Base-by-base conservation (phyloP, 92 coral and sea anemone genomes). In the Phenganax marumi region DNA sequence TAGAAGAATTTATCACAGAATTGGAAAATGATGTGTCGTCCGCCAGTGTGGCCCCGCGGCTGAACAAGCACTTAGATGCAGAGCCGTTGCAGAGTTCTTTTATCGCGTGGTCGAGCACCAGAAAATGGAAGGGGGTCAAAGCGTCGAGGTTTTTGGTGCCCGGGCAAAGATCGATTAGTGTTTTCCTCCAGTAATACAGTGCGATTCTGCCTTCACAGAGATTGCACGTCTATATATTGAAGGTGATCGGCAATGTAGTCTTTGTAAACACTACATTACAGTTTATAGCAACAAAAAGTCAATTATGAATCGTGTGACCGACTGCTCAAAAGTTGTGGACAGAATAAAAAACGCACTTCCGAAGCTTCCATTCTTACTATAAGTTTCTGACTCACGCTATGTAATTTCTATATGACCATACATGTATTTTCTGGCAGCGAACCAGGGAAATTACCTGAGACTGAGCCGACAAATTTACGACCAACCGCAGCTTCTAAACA, bases 41-140 rank as follows among this genome's bases (percentile, higher is more conserved):
- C 24, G 0, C 76, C 6, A 48, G 76, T 12, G 55, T 71, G 46
- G 46, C 56, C 49, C 57, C 76, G 8, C n/a, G 66, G 10, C 10
- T 60, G 10, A n/a, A 60, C 26, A 60, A 47, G 16, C 76, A 71
- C 49, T 0, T 71, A 0, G n/a, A n/a, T n/a, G n/a, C n/a, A n/a
- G n/a, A n/a, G n/a, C n/a, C 18, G 7, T 56, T 5, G 7, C 75
- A 11, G 7, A 70, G 14, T 24, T 52, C n/a, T 70, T 70, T 70
- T 70, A 70, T 70, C 75, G 17, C 19, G 75, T 43, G 26, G 75
- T 70, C 18, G 75, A 70, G 46, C 26, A 70, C 17, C 52, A 70
- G 75, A 52, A 70, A 19, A 70, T 70, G 75, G 75, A 70, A 24
- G 75, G 75, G n/a, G n/a, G 47, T 50, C 75, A 70, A 70, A 70